These are phyloP conservation scores for Scarus forsteni DNA, from an alignment of 2,797 vertebrate genomes.

Conservation along the genomic window DNA sequence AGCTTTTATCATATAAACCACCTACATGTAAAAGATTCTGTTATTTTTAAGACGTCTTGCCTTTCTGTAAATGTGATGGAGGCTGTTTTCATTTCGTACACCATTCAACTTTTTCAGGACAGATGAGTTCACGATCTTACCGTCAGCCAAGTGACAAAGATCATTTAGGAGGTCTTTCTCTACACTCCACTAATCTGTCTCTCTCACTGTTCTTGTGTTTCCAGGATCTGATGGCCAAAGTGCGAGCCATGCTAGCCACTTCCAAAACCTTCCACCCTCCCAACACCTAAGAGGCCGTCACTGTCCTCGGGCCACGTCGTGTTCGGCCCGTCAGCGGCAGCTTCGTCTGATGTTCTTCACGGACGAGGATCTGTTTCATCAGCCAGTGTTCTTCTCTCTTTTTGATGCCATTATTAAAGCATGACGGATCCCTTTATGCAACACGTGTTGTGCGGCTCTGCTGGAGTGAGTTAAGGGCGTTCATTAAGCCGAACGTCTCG, in stretches of 20 bases:
- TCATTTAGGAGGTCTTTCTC: neutral
- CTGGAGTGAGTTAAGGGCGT: conserved; percentile 21
- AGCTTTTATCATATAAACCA: no score
- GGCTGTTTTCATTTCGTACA: no score
- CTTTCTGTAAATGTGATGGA: no score
- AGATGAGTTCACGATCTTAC: no score
- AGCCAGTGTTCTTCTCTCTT: conserved; percentile 8
- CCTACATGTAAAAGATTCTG: no score
- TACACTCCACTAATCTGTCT: neutral
- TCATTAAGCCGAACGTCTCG: conserved; percentile 6
- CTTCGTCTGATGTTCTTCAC: conserved; percentile 19
- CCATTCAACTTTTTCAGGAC: no score
- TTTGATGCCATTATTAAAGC: conserved; percentile 14
- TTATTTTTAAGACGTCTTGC: no score
- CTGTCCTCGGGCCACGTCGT: conserved; percentile 22
- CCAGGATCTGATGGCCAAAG: conserved; percentile 99
- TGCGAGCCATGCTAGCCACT: conserved; percentile 96
- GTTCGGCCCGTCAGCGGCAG: conserved; percentile 20
- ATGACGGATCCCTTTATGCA: conserved; percentile 12
- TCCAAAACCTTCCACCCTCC: conserved; percentile 94
- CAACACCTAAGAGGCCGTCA: conserved; percentile 82
- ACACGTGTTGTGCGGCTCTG: neutral
- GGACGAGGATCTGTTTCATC: conserved; percentile 17
- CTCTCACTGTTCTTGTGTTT: conserved; percentile 12
- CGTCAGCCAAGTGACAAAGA: no score